phyloP scores from a whole-genome alignment of 2,888 invertebrate genomes.

The Hesperia comma region DNA sequence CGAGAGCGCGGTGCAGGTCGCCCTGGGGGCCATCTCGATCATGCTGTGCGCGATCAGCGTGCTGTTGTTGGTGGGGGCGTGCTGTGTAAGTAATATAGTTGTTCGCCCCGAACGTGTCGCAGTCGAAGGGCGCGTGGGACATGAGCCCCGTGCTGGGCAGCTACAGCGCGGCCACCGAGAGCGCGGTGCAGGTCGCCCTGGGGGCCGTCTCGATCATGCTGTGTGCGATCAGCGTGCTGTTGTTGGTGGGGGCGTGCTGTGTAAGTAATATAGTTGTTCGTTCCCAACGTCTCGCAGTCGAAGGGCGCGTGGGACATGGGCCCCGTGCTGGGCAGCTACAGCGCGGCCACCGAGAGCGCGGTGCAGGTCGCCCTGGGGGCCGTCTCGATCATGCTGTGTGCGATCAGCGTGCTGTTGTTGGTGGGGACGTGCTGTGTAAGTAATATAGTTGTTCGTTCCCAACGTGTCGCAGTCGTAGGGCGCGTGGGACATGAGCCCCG shows the following conservation, averaged over 20 bases:
- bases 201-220: conserved; percentile 61
- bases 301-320: conserved; percentile 64
- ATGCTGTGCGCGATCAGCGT: conserved; percentile 59
- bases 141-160: conserved; percentile 57
- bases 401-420: conserved; percentile 57
- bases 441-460: conserved; percentile 60
- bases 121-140: conserved; percentile 61
- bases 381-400: conserved; percentile 60
- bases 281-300: conserved; percentile 62
- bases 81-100: conserved; percentile 61
- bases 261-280: conserved; percentile 62
- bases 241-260: conserved; percentile 61
- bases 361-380: conserved; percentile 59
- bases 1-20: conserved; percentile 56
- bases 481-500: conserved; percentile 59
- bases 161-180: conserved; percentile 56
- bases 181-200: conserved; percentile 54
- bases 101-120: conserved; percentile 65
- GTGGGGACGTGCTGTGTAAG: conserved; percentile 65
- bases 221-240: conserved; percentile 57
- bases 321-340: conserved; percentile 57
- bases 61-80: conserved; percentile 58
- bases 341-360: conserved; percentile 51
- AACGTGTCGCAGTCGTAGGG: conserved; percentile 61
- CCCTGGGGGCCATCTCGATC: conserved; percentile 58